Conservation (phyloP, 2,888 invertebrate genomes). For the Plutella xylostella region DNA sequence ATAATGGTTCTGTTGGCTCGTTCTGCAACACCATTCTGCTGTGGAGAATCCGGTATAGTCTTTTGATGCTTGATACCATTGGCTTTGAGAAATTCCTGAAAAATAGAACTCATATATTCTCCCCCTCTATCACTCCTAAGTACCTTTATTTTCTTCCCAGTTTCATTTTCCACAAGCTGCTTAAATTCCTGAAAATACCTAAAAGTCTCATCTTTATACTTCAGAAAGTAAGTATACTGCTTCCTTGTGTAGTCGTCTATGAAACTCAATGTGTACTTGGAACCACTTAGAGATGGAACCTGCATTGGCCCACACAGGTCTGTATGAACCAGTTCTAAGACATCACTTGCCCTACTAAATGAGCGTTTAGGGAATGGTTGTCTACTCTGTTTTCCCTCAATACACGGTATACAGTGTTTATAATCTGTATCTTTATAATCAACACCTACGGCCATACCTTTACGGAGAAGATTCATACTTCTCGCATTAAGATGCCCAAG, state of each 20-base stretch:
- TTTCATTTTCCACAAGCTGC: slow-evolving; percentile 19
- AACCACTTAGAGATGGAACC: no score
- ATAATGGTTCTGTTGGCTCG: slow-evolving; percentile 16
- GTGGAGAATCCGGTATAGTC: slow-evolving; percentile 23
- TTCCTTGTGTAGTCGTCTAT: slow-evolving; percentile 12
- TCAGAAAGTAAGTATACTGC: slow-evolving; percentile 14
- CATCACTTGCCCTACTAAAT: no score
- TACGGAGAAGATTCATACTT: no score
- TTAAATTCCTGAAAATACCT: slow-evolving; percentile 11
- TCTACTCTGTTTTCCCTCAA: no score
- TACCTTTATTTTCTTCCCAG: slow-evolving; percentile 12
- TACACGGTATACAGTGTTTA: no score
- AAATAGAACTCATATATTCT: slow-evolving; percentile 17
- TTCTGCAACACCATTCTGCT: slow-evolving; percentile 29
- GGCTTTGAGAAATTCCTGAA: slow-evolving; percentile 12
- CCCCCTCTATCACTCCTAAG: slow-evolving; percentile 17
- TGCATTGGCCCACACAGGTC: no score
- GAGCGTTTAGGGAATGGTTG: no score
- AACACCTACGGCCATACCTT: no score
- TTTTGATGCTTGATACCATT: slow-evolving; percentile 23
- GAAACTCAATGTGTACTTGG: no score
- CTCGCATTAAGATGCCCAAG: no score
- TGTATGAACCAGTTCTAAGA: no score
- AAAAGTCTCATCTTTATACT: slow-evolving; percentile 10
- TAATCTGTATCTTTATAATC: no score